These are phyloP conservation scores for Melanostoma scalare DNA, from an alignment of 2,888 invertebrate genomes.

Conservation along the genomic window DNA sequence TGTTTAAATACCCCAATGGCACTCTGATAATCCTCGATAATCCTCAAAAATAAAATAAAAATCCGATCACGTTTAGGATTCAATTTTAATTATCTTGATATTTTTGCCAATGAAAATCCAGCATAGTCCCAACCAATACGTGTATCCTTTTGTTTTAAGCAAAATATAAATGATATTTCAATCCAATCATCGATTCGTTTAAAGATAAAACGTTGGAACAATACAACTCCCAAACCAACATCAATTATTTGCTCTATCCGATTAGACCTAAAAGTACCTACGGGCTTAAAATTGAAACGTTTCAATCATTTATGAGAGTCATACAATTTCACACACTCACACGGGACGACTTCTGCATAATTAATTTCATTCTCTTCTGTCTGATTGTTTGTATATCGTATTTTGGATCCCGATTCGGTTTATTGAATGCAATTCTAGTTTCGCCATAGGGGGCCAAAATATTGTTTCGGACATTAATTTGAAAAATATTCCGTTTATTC, in stretches of 20 bases:
- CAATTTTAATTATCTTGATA: slow-evolving; percentile 47
- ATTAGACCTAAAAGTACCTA: slow-evolving; percentile 35
- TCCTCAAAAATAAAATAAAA: slow-evolving; percentile 10
- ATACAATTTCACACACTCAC: slow-evolving; percentile 30
- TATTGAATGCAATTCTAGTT: slow-evolving; percentile 45
- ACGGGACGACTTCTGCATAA: slow-evolving; percentile 55
- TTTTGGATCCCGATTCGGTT: slow-evolving; percentile 22
- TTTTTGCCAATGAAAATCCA: slow-evolving; percentile 25
- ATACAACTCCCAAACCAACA: slow-evolving; percentile 19
- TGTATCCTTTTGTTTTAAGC: slow-evolving; percentile 25
- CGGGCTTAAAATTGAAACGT: slow-evolving; percentile 41
- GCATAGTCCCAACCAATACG: neutral
- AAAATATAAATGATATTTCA: slow-evolving; percentile 60
- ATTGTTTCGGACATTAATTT: slow-evolving; percentile 59
- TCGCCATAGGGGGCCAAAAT: slow-evolving; percentile 14
- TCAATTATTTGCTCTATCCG: slow-evolving; percentile 52
- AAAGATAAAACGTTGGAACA: slow-evolving; percentile 34
- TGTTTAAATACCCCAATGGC: neutral
- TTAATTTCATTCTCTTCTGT: slow-evolving; percentile 58
- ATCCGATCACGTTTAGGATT: slow-evolving; percentile 44
- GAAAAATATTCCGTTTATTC: slow-evolving; percentile 64
- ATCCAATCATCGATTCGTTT: slow-evolving; percentile 61
- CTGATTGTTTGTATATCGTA: slow-evolving; percentile 59
- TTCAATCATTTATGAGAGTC: slow-evolving; percentile 59
- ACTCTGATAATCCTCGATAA: slow-evolving; percentile 7